Base-by-base conservation (phyloP, 2,888 invertebrate species). In the Hirtodrosophila trivittata region DNA sequence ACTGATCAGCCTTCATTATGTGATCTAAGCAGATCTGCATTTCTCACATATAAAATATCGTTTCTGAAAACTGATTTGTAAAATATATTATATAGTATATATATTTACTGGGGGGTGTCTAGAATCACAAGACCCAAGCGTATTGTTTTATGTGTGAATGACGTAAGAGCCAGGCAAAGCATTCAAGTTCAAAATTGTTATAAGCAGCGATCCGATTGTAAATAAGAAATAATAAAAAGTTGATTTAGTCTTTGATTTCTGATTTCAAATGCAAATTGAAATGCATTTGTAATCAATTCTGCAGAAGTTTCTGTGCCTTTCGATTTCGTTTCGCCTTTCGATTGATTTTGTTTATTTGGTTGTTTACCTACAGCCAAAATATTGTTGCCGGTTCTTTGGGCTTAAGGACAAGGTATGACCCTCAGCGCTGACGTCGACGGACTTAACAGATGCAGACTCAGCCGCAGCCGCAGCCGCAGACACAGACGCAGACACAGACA, bases 371-470 rank as follows among this genome's bases (percentile, higher is more conserved):
- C 43, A 30, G 12, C 33, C 42, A 37, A 54, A 55, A 50, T 67
- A 50, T 60, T 45, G 50, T 43, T 56, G 77, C 69, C 74, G 74
- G 56, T 77, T 77, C 62, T 67, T 75, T 54, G 57, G 54, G 56
- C 77, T 74, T 80, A 83, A 80, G 86, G 80, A 85, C 83, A 80
- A 80, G 62, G 63, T 83, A 41, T 76, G 77, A 83, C 86, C 84
- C 66, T 86, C 76, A 49, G 14, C 42, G 8, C 56, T 49, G 47
- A 58, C 49, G 50, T 45, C 41, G 75, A 70, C 38, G 63, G 28
- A 52, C 58, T 26, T 10, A 43, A 14, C 9, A 28, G 8, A 13
- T 12, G 33, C 14, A 46, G 37, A 37, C 64, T 46, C 33, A 70
- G 58, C 70, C 55, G 45, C 55, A 63, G 49, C 12, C n/a, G 18